Evolutionary conservation across 2,888 invertebrate species (phyloP).

Genomic region (Drosophila mimica): DNA sequence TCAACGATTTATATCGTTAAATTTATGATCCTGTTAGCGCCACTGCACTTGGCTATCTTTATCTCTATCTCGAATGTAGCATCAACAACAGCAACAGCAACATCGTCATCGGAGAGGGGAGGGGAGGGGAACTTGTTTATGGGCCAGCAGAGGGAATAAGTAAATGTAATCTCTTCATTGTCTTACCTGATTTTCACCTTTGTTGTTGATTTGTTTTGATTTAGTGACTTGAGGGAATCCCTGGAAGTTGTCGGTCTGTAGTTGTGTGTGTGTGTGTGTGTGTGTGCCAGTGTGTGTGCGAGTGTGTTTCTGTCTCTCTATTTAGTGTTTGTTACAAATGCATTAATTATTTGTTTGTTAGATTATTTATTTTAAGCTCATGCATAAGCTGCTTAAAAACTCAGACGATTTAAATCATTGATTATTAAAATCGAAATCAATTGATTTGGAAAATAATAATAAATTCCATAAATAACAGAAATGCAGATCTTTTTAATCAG

Average conservation of each 20-base stretch:
- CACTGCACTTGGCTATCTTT: conserved; percentile 73
- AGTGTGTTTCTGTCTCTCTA: neutral
- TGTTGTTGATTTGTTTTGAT: conserved; percentile 55
- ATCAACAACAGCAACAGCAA: conserved; percentile 46
- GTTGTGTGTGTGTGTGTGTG: neutral
- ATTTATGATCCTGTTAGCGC: conserved; percentile 83
- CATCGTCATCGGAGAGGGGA: conserved; percentile 15
- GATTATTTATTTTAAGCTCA: neutral
- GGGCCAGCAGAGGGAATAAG: conserved; percentile 62
- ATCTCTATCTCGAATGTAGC: conserved; percentile 63
- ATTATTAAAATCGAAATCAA: neutral
- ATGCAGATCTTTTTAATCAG: neutral
- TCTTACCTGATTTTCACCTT: conserved; percentile 62
- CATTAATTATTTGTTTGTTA: neutral
- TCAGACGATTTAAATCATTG: neutral
- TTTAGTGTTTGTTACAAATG: neutral
- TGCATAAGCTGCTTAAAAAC: neutral
- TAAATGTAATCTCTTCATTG: conserved; percentile 58
- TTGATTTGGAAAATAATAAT: neutral
- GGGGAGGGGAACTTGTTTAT: conserved; percentile 64
- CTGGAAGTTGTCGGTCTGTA: conserved; percentile 12
- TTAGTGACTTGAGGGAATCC: conserved; percentile 37
- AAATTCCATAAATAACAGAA: neutral
- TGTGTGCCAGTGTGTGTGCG: neutral
- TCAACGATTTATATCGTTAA: conserved; percentile 74